phyloP scores from a whole-genome alignment of 2,888 invertebrate genomes.

The Adela reaumurella region DNA sequence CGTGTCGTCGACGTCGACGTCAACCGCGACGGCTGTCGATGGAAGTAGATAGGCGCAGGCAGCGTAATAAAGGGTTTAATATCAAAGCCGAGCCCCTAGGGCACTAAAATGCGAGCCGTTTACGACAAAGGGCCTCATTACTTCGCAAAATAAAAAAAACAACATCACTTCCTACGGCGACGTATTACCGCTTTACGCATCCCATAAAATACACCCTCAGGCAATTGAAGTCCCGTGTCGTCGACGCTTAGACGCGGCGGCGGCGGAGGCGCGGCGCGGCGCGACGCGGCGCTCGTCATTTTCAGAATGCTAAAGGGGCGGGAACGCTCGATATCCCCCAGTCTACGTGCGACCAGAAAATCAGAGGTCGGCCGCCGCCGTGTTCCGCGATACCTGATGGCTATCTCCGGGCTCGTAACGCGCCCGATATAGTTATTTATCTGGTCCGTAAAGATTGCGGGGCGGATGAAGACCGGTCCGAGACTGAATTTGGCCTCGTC shows the following conservation, averaged over 20 bases:
- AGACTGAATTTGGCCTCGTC: neutral
- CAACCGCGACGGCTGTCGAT: neutral
- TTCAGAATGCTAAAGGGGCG: neutral
- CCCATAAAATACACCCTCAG: neutral
- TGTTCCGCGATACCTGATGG: no score
- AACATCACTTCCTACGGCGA: neutral
- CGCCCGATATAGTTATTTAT: neutral
- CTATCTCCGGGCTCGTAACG: no score
- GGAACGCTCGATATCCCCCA: no score
- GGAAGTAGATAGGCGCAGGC: neutral
- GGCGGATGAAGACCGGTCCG: neutral
- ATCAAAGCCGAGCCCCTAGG: neutral
- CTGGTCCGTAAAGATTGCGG: neutral
- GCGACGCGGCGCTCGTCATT: neutral
- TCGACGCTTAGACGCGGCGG: no score
- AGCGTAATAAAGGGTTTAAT: neutral
- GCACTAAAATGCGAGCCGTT: neutral
- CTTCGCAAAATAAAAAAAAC: neutral
- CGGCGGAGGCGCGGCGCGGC: no score
- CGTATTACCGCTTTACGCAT: neutral
- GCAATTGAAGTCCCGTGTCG: neutral
- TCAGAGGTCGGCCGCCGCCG: no score
- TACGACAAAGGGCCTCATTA: neutral
- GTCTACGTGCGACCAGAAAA: no score
- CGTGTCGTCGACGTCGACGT: neutral